phyloP scores from a whole-genome alignment of 2,797 vertebrate species.

The Xenentodon cancila region DNA sequence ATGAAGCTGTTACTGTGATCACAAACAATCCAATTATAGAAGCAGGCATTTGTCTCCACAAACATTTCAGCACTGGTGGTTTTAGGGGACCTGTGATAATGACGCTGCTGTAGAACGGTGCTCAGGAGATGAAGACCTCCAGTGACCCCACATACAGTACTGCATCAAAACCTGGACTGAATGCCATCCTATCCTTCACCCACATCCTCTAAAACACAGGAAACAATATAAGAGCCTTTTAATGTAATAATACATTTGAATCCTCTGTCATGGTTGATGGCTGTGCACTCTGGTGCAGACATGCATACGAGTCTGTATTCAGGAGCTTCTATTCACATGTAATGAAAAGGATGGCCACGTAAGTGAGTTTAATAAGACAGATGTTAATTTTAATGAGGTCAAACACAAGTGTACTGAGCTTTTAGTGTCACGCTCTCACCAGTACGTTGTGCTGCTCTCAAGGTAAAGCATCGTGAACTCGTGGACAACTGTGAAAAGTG shows the following conservation, averaged over 20 bases:
- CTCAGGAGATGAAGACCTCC: constrained; percentile 18
- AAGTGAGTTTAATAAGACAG: constrained; percentile 32
- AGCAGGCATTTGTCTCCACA: constrained; percentile 37
- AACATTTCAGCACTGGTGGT: constrained; percentile 35
- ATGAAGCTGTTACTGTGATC: constrained; percentile 55
- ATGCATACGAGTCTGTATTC: constrained; percentile 7
- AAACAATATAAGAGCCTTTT: constrained; percentile 8
- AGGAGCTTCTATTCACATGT: constrained; percentile 4
- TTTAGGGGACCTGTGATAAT: constrained; percentile 32
- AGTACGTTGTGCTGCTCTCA: constrained; percentile 98
- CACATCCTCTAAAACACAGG: constrained; percentile 7
- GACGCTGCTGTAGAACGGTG: not conserved
- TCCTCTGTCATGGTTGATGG: constrained; percentile 5
- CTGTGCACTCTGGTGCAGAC: constrained; percentile 21
- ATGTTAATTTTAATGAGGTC: constrained; percentile 89
- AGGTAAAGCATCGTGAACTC: constrained; percentile 53
- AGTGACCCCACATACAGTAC: constrained; percentile 6
- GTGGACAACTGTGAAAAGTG: not conserved
- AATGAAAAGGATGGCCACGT: not conserved
- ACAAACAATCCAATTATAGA: constrained; percentile 51
- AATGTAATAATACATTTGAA: not conserved
- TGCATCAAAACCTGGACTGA: constrained; percentile 7
- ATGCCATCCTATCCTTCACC: not conserved
- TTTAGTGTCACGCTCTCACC: constrained; percentile 88
- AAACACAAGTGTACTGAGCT: constrained; percentile 97